Evolutionary conservation across 2,797 vertebrate genomes (phyloP), one percentile per base, ranked within the genome.

Genomic region (Tamandua tetradactyla): DNA sequence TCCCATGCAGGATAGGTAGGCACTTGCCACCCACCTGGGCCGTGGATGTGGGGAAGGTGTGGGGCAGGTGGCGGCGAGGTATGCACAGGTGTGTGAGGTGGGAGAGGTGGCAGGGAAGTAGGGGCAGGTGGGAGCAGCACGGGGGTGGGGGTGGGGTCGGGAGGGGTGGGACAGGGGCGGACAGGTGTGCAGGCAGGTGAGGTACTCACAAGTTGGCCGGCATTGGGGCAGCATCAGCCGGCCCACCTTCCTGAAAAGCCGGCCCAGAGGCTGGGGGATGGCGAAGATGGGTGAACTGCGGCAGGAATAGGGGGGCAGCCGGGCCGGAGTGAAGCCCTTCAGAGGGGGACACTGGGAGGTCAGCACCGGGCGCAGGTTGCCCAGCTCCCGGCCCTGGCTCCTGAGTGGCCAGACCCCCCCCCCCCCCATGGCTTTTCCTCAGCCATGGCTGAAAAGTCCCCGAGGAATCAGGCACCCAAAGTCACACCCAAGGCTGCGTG

Each of bases 291-390:
- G 98, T 0, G 91, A 88, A 0, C 94, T 89, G 86, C 23, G 93
- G 92, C 98, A 98, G 72, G 96, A 97, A 0, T 2, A 52, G 7
- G 97, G 35, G 0, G 97, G 95, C 87, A 98, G 97, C 88, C 11
- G 23, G 49, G 9, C 95, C 0, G 98, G 98, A 0, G 97, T 98
- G 97, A 98, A 98, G 25, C 98, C 98, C 98, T 98, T 86, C 0
- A 23, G 72, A 3, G 66, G 0, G 20, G 80, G 52, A 42, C 8
- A 5, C 2, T 20, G 3, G 2, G n/a, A n/a, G 27, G 42, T 93
- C 32, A 92, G 68, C 17, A 2, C 30, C 12, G n/a, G 9, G 17
- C 7, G 4, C 22, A 10, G 42, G 20, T n/a, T n/a, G n/a, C n/a
- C n/a, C n/a, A n/a, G n/a, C n/a, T n/a, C n/a, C n/a, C n/a, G n/a